phyloP scores from a whole-genome alignment of 1,140 invertebrate species.

The Zaprionus ornatus region DNA sequence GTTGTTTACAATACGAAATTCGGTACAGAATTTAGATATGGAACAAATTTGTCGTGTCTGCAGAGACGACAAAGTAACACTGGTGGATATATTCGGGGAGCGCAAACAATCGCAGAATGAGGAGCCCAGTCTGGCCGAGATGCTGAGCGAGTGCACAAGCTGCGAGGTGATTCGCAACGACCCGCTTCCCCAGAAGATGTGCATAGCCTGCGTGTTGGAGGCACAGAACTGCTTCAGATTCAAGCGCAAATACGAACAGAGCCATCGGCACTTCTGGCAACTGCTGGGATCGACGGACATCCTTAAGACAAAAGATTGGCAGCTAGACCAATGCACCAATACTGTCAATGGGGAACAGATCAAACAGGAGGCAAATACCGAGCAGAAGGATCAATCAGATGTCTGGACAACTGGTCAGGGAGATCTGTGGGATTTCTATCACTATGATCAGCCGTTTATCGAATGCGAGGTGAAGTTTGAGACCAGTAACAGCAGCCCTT shows the following conservation, averaged over 20 bases:
- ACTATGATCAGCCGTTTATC: background rate
- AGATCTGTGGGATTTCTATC: background rate
- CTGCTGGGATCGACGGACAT: background rate
- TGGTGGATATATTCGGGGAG: constrained; percentile 29
- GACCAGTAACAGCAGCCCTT: background rate
- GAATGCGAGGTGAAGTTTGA: constrained; percentile 10
- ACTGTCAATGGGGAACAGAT: background rate
- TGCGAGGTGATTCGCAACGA: constrained; percentile 29
- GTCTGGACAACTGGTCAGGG: background rate
- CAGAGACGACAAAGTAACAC: background rate
- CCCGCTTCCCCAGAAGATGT: constrained; percentile 36
- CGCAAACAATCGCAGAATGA: background rate
- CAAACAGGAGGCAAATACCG: background rate
- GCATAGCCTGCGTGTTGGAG: constrained; percentile 10
- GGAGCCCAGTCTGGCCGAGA: constrained; percentile 30
- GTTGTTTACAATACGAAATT: constrained; percentile 4
- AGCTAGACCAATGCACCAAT: background rate
- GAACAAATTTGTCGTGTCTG: constrained; percentile 35
- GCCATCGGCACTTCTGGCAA: constrained; percentile 30
- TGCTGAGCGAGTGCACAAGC: constrained; percentile 30
- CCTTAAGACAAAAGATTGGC: constrained; percentile 1
- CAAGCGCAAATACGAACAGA: constrained; percentile 35
- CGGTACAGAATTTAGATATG: constrained; percentile 7
- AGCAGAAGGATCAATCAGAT: background rate
- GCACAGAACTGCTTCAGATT: constrained; percentile 24